phyloP scores from a whole-genome alignment of 2,888 invertebrate species.

The Pristionchus fissidentatus region DNA sequence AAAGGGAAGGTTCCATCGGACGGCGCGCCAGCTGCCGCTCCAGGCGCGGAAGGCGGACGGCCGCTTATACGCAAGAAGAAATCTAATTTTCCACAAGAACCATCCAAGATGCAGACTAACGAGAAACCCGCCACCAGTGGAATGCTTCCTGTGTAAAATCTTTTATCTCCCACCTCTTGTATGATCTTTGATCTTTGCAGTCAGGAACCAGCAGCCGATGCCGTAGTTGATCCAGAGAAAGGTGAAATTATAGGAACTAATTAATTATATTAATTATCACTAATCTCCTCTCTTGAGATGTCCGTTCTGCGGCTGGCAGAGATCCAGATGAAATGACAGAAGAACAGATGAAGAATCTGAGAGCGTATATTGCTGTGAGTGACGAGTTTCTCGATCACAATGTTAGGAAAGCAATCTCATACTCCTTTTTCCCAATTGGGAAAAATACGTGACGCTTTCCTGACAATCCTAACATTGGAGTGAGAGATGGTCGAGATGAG shows the following conservation, averaged over 20 bases:
- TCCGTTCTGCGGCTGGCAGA: neutral
- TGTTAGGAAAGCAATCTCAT: neutral
- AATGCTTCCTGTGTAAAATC: constrained; percentile 4
- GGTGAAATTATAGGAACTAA: neutral
- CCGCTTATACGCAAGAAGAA: constrained; percentile 22
- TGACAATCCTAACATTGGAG: too few species aligned
- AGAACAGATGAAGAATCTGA: neutral
- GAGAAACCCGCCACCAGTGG: constrained; percentile 1
- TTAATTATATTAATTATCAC: neutral
- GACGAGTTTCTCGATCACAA: neutral
- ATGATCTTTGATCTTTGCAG: constrained; percentile 14
- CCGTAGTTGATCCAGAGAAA: neutral
- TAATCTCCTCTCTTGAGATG: neutral
- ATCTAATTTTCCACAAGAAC: constrained; percentile 1
- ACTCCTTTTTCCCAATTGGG: too few species aligned
- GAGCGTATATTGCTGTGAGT: neutral
- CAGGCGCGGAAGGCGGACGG: neutral
- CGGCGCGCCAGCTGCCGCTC: neutral
- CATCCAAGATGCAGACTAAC: constrained; percentile 24
- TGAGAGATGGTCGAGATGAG: too few species aligned
- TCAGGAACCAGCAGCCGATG: neutral
- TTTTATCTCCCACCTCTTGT: too few species aligned
- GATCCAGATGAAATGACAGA: constrained; percentile 15
- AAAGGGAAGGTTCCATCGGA: neutral
- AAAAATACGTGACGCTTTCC: too few species aligned